Base-by-base conservation (phyloP, 2,113 vertebrate genomes). In the Myiozetetes cayanensis region DNA sequence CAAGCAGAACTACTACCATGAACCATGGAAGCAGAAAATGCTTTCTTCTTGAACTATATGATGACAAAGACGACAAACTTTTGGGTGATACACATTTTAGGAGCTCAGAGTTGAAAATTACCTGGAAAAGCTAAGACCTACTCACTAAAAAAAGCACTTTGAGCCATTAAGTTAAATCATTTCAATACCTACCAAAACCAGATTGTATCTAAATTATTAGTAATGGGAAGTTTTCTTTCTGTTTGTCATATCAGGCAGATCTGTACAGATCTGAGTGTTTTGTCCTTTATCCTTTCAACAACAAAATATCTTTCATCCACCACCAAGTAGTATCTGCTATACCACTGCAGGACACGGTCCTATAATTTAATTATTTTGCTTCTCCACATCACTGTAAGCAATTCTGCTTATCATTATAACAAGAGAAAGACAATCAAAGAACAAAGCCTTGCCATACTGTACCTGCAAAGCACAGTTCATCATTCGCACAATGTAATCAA, bases 391-490 rank as follows among this genome's bases (percentile, higher is more conserved):
- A 37, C n/a, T 76, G 28, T 16, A 20, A 81, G 71, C 18, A 30
- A 44, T 27, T 63, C 49, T 91, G 37, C 27, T 81, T 33, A 28
- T 65, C 37, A 22, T 27, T 46, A 14, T 3, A 72, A 44, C 12
- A 41, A 44, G 33, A 56, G 14, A 18, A 59, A 61, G 52, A 14
- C 31, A 77, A 43, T 2, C 43, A 87, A 92, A 78, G 55, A 83
- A 67, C 28, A 87, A 52, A 30, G 43, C 6, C 27, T 44, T 71
- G 61, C 15, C 23, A 25, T 2, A 73, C 23, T 33, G 97, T 98
- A 99, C 99, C 99, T 99, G 99, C 39, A 99, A 97, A 62, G 99
- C 98, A 94, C 99, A 99, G 96, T 99, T 99, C 98, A 99, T 99
- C 99, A 99, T 99, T 66, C 99, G 98, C 89, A 99, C 98, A 37